Evolutionary conservation across 1,140 invertebrate species (phyloP), one percentile per base, ranked within the genome.

Genomic region (Aphidius ervi): DNA sequence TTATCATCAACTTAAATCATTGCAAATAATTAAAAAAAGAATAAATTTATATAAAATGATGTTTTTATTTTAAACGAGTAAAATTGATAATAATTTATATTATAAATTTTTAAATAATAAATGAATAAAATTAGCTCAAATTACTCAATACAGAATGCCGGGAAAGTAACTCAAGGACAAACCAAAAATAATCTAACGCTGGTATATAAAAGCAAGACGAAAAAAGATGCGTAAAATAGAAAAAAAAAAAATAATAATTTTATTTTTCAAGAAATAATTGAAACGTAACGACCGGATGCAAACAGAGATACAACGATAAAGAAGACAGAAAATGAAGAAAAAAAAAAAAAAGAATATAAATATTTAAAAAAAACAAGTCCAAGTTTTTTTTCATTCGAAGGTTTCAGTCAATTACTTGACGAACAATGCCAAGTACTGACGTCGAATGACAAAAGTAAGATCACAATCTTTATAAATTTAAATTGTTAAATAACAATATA

Each of bases 141-240:
- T 71, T 71, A 70, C 70, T 70, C 70, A 71, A 71, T 71, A 71
- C 65, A 61, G 68, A 71, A 69, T 71, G 61, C 63, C 58, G 65
- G 63, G 67, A 66, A 71, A 69, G 68, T 70, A 61, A 68, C 64
- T 58, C 66, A 68, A 66, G 68, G 56, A 65, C 69, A 66, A 61
- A 50, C 59, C 67, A 52, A 61, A 71, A 70, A 71, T 69, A 71
- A 50, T 50, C 47, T 56, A 58, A 47, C 52, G 37, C 5, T 60
- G 57, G 6, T 41, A 46, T 46, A 58, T 49, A 43, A 50, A 50
- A 50, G 6, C 4, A 50, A 8, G 6, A 23, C 6, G 31, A 6
- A 50, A 50, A 50, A 50, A 50, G 6, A 50, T 23, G 9, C 6
- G 31, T 5, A 6, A 50, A 50, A 1, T 5, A 23, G n/a, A 50